A percentile compares a stretch with the other conserved stretches of the same genome.
Conservation (phyloP, 2,888 invertebrate genomes). For the Anodontia alba region DNA sequence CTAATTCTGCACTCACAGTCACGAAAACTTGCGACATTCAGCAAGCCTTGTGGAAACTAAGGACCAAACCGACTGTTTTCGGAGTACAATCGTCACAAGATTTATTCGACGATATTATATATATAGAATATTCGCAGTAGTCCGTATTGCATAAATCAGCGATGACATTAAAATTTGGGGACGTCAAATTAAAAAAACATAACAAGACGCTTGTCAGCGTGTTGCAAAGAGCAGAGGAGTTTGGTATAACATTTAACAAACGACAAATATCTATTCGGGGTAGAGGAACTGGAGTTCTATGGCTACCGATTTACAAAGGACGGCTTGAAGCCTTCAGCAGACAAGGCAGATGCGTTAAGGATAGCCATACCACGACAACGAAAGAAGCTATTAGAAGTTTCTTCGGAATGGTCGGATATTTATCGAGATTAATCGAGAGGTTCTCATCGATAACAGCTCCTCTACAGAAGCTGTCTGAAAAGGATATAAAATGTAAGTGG, state of each 20-base stretch:
- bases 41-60: too few species aligned
- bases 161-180: background rate
- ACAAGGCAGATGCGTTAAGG: slow-evolving; percentile 22
- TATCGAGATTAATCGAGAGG: slow-evolving; percentile 19
- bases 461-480: background rate
- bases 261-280: slow-evolving; percentile 13
- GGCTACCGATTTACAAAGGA: slow-evolving; percentile 19
- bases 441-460: slow-evolving; percentile 15
- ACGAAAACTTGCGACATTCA: too few species aligned
- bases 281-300: slow-evolving; percentile 13
- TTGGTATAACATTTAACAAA: background rate
- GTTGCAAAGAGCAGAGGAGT: background rate
- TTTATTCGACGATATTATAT: background rate
- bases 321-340: slow-evolving; percentile 20
- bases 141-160: background rate
- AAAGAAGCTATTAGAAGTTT: slow-evolving; percentile 30
- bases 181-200: background rate
- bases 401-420: slow-evolving; percentile 22
- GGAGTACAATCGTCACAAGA: too few species aligned
- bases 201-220: background rate
- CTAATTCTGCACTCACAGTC: too few species aligned
- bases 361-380: slow-evolving; percentile 13
- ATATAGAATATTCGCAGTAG: background rate
- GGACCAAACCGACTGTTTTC: too few species aligned
- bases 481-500: slow-evolving; percentile 10